These are phyloP conservation scores for Sapajus apella DNA, from an alignment of 2,113 vertebrate species.

Conservation along the genomic window DNA sequence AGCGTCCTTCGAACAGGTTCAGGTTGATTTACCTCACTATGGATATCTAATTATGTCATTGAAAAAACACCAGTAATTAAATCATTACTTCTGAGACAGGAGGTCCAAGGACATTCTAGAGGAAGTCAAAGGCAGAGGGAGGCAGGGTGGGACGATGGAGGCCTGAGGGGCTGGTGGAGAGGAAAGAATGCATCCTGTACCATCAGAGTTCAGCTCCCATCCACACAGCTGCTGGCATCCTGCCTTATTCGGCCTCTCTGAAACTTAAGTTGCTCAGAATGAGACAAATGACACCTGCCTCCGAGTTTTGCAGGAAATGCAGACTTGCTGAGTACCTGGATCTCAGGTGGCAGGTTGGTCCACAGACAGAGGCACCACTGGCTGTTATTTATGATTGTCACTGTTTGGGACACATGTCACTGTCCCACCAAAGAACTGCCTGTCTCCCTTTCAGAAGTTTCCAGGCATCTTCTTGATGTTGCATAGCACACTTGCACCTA, in stretches of 20 bases:
- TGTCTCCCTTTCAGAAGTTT: neutral
- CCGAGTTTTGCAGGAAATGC: accelerated
- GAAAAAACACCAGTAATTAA: conserved; percentile 73
- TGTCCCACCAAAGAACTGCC: neutral
- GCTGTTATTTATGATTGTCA: neutral
- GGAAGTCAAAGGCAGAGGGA: conserved; percentile 48
- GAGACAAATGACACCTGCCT: neutral
- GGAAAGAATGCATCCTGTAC: accelerated
- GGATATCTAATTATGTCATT: conserved; percentile 69
- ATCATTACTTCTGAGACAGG: conserved; percentile 50
- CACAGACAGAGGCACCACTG: accelerated
- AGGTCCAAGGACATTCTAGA: conserved; percentile 65
- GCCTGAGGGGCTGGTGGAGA: neutral
- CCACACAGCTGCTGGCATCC: accelerated
- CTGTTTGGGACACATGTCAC: neutral
- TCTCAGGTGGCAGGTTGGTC: neutral
- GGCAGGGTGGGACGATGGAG: neutral
- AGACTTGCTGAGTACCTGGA: neutral
- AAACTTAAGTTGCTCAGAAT: neutral
- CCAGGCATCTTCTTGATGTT: accelerated
- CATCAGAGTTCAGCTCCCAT: accelerated
- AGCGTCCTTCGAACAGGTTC: conserved; percentile 36
- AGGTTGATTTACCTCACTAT: conserved; percentile 65
- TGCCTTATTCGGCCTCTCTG: accelerated
- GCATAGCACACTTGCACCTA: neutral